Evolutionary conservation across 1,140 invertebrate species (phyloP).

Genomic region (Coelopa frigida): DNA sequence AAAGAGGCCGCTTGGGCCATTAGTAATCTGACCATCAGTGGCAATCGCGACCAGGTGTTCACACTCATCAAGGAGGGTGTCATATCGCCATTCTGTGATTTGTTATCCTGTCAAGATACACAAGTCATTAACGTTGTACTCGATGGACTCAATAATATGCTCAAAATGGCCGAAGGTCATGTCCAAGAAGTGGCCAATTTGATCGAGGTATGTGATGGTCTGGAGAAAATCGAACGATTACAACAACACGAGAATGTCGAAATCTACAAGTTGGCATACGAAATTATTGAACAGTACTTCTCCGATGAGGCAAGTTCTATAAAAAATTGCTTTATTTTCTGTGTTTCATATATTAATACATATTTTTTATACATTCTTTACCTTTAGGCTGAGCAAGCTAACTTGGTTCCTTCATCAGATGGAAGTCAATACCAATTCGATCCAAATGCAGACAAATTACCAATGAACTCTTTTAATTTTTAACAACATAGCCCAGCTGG

Average conservation of each 20-base stretch:
- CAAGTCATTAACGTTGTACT: constrained; percentile 75
- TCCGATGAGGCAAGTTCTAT: constrained; percentile 69
- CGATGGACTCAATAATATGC: constrained; percentile 87
- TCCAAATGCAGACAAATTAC: constrained; percentile 59
- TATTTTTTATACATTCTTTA: constrained; percentile 15
- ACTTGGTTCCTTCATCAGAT: constrained; percentile 62
- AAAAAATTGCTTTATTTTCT: background rate
- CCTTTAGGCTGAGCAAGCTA: constrained; percentile 75
- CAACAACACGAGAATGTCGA: constrained; percentile 97
- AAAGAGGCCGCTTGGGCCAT: constrained; percentile 99
- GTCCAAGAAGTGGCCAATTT: constrained; percentile 73
- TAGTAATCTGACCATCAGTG: constrained; percentile 96
- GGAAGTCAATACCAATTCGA: constrained; percentile 81
- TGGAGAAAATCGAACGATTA: constrained; percentile 93
- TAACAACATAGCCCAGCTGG: constrained; percentile 10
- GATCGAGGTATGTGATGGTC: constrained; percentile 85
- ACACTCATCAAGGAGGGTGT: constrained; percentile 83
- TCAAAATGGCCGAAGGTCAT: constrained; percentile 72
- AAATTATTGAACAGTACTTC: constrained; percentile 97
- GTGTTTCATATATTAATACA: constrained; percentile 1
- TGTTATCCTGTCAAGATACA: constrained; percentile 83
- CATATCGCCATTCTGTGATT: constrained; percentile 82
- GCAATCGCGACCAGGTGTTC: constrained; percentile 81
- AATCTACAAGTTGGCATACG: constrained; percentile 97
- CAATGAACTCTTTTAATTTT: constrained; percentile 31